Conservation (phyloP, 2,888 invertebrate species). For the Yponomeuta plumbellus region DNA sequence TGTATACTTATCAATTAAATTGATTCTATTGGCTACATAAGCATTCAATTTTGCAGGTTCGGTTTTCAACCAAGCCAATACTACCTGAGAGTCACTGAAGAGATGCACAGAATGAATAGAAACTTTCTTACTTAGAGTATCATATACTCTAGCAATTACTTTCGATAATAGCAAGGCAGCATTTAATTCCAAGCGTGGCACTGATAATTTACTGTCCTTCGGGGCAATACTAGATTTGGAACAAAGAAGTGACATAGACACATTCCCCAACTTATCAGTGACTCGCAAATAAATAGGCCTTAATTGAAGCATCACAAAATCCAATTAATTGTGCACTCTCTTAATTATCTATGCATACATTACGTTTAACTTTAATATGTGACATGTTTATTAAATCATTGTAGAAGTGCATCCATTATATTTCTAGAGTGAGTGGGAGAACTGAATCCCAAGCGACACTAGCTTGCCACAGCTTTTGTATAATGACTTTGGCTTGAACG, state of each 20-base stretch:
- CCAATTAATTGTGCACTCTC: constrained; percentile 19
- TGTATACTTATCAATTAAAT: constrained; percentile 19
- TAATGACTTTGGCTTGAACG: constrained; percentile 5
- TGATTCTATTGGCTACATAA: constrained; percentile 27
- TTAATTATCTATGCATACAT: not conserved
- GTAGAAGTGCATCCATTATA: constrained; percentile 20
- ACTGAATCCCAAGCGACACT: not conserved
- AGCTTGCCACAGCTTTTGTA: constrained; percentile 8
- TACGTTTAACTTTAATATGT: constrained; percentile 13
- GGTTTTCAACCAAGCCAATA: constrained; percentile 26
- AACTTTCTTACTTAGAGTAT: constrained; percentile 18
- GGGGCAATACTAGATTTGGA: constrained; percentile 11
- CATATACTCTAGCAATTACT: constrained; percentile 18
- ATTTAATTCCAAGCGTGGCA: constrained; percentile 25
- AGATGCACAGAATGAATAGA: constrained; percentile 18
- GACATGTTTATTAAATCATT: constrained; percentile 19
- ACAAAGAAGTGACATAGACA: not conserved
- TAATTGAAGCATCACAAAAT: constrained; percentile 23
- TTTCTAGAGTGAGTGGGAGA: constrained; percentile 9
- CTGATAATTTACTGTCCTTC: constrained; percentile 17
- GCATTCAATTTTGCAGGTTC: constrained; percentile 20
- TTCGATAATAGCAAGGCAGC: constrained; percentile 23
- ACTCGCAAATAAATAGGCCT: constrained; percentile 24
- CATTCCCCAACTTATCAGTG: constrained; percentile 14
- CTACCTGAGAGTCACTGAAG: constrained; percentile 26